Percentiles rank a stretch among this genome's conserved stretches.
These are phyloP conservation scores for Nothobranchius furzeri DNA, from an alignment of 2,113 vertebrate genomes.

Conservation along the genomic window DNA sequence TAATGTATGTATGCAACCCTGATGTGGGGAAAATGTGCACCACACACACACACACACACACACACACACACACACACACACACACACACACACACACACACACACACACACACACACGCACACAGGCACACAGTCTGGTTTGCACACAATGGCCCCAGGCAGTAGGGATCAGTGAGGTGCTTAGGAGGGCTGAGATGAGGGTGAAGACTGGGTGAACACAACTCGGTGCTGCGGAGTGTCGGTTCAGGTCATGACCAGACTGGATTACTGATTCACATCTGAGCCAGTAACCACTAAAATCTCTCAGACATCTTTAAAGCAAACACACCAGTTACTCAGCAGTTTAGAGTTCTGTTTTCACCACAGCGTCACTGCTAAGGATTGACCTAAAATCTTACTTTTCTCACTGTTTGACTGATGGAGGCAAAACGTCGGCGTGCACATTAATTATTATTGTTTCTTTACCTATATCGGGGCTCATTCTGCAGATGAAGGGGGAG, in stretches of 20 bases:
- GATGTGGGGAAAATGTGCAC: conserved; percentile 1
- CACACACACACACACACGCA: background rate
- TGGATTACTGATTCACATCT: conserved; percentile 9
- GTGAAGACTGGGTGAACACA: conserved; percentile 38
- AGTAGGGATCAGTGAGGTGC: conserved; percentile 41
- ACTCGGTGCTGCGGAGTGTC: conserved; percentile 16
- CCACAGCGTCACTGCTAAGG: no score
- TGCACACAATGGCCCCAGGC: conserved; percentile 44
- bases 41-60: no score
- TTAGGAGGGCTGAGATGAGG: conserved; percentile 47
- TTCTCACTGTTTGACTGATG: conserved; percentile 22
- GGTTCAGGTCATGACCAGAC: conserved; percentile 40
- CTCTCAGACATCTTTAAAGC: background rate
- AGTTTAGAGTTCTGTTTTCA: background rate
- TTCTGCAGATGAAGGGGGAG: background rate
- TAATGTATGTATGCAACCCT: background rate
- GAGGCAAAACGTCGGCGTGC: conserved; percentile 30
- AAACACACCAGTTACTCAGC: background rate
- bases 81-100: no score
- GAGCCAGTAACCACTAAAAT: background rate
- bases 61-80: background rate
- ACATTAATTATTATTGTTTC: conserved; percentile 36
- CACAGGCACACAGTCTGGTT: conserved; percentile 11
- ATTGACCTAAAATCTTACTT: conserved; percentile 7
- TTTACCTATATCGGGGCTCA: conserved; percentile 29